Evolutionary conservation across 2,113 vertebrate species (phyloP).

Genomic region (Hoplias malabaricus): DNA sequence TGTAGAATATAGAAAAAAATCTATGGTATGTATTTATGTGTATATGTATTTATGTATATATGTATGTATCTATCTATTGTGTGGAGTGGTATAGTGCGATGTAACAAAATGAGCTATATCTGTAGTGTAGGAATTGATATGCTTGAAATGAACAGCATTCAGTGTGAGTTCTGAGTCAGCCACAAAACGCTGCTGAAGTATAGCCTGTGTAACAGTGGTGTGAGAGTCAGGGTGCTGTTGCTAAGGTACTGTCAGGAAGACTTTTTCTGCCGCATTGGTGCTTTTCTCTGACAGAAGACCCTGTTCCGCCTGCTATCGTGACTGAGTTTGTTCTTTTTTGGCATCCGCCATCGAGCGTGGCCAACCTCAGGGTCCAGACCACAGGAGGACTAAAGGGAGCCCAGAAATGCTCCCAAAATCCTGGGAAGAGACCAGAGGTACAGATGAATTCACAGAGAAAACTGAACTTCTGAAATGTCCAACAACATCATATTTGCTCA

Average conservation of each 20-base stretch:
- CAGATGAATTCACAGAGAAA: neutral
- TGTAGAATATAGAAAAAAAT: too few species aligned
- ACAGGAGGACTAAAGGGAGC: constrained; percentile 5
- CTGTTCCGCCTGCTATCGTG: neutral
- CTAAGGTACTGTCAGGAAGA: constrained; percentile 19
- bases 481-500: neutral
- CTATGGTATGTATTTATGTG: too few species aligned
- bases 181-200: neutral
- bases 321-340: constrained; percentile 20
- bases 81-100: neutral
- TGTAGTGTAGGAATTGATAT: neutral
- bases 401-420: neutral
- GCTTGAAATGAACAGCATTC: neutral
- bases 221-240: constrained; percentile 11
- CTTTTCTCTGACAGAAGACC: neutral
- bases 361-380: constrained; percentile 7
- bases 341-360: constrained; percentile 3
- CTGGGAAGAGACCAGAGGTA: neutral
- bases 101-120: neutral
- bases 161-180: neutral
- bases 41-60: too few species aligned
- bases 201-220: neutral
- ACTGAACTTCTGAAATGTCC: neutral
- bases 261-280: constrained; percentile 11
- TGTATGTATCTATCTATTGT: neutral